Evolutionary conservation across 2,797 vertebrate species (phyloP), one percentile per base, ranked within the genome.

Genomic region (Linurgus olivaceus): DNA sequence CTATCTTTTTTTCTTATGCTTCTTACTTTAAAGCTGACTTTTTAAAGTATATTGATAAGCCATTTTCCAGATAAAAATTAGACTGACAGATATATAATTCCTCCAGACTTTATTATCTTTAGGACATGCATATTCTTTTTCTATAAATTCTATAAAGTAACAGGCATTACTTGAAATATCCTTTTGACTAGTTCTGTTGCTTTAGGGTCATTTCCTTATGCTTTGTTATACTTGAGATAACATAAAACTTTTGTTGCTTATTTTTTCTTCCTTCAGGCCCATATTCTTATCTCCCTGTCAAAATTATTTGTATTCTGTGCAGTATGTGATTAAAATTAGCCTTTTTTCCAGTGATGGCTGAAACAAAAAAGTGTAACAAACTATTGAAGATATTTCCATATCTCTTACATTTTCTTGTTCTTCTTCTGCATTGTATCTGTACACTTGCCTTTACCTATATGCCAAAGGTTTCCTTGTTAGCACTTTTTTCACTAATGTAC

Each of bases 131-230:
- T 61, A 50, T 42, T 61, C 13, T 78, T 92, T 81, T 91, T 71
- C 54, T 75, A 65, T 51, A 62, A 50, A 70, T 76, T 91, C 29
- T 76, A 10, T 80, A 57, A 74, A 83, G 50, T 86, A 71, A 47
- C 25, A 77, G 57, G 26, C 42, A 28, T 57, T 93, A 57, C 38
- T 92, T 94, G 70, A 88, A 75, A 91, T 72, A 37, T 82, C 21
- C 12, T 88, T 93, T 91, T 81, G 70, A 88, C 62, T 92, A 88
- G 21, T 62, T 92, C 73, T 92, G 5, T 81, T 91, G 70, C 89
- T 91, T 84, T 75, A 93, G 80, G 81, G 70, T 84, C 35, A 78
- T 84, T 92, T 94, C 54, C 50, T 84, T 74, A 68, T 45, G 17
- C 66, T 89, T 88, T 93, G 13, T 38, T 75, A 13, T 89, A 81